Conservation (phyloP, 2,113 vertebrate genomes). For the Sylvietta virens region DNA sequence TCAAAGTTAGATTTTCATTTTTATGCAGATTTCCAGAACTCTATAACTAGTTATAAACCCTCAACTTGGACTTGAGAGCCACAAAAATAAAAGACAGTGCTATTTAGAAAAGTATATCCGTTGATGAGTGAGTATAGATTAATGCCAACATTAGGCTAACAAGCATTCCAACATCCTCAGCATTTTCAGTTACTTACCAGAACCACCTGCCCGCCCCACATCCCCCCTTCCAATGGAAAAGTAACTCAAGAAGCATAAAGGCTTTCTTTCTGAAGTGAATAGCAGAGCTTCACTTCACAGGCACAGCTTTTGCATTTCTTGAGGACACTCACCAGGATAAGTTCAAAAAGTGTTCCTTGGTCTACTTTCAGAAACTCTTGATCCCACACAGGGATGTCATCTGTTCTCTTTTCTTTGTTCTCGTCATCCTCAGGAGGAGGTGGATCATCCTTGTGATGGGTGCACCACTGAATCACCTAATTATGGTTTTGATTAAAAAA, state of each 20-base stretch:
- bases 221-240: not conserved
- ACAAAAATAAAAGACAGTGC: not conserved
- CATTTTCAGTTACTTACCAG: not conserved
- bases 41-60: not conserved
- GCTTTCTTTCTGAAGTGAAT: not conserved
- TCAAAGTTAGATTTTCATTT: not conserved
- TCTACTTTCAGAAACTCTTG: slow-evolving; percentile 99
- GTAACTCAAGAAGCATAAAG: not conserved
- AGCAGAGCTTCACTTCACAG: not conserved
- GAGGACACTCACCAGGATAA: slow-evolving; percentile 86
- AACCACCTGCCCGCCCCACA: not conserved
- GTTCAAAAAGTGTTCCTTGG: slow-evolving; percentile 98
- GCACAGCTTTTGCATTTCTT: not conserved
- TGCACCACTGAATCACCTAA: slow-evolving; percentile 99
- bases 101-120: not conserved
- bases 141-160: not conserved
- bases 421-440: slow-evolving; percentile 98
- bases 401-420: slow-evolving; percentile 98
- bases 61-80: not conserved
- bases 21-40: not conserved
- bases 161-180: not conserved
- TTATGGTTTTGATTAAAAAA: not conserved
- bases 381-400: slow-evolving; percentile 99
- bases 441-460: slow-evolving; percentile 98
- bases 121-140: not conserved